These are phyloP conservation scores for Coreius guichenoti DNA, from an alignment of 2,797 vertebrate species.

Conservation along the genomic window DNA sequence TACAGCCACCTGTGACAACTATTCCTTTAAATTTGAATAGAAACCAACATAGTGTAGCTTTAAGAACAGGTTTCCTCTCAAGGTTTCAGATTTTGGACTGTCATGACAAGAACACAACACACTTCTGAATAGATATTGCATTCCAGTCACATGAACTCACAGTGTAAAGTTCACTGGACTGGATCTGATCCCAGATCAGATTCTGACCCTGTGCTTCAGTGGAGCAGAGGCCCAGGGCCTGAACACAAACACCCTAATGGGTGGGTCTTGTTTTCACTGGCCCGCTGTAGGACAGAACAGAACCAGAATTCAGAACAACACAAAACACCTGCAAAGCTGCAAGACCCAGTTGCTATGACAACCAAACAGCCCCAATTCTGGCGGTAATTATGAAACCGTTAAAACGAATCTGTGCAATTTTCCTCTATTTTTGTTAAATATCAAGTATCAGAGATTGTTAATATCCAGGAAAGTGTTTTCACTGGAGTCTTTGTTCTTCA, in stretches of 20 bases:
- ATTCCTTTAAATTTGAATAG: too few relatives aligned
- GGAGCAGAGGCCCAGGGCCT: constrained; percentile 8
- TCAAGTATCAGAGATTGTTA: constrained; percentile 22
- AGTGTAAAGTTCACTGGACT: constrained; percentile 21
- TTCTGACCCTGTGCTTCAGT: background rate
- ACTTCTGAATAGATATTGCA: background rate
- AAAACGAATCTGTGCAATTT: constrained; percentile 27
- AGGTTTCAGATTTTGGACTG: background rate
- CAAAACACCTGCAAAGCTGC: constrained; percentile 36
- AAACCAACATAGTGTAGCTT: too few relatives aligned
- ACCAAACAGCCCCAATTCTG: background rate
- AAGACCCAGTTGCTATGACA: constrained; percentile 10
- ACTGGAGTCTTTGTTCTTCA: constrained; percentile 27
- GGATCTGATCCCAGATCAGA: constrained; percentile 34
- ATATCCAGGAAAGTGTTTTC: constrained; percentile 24
- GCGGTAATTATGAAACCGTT: background rate
- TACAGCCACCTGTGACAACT: too few relatives aligned
- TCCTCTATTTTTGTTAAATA: constrained; percentile 9
- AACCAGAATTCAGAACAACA: constrained; percentile 8
- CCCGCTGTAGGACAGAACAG: background rate
- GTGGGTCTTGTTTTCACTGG: constrained; percentile 50
- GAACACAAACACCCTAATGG: constrained; percentile 46
- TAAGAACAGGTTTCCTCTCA: too few relatives aligned
- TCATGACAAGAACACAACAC: background rate
- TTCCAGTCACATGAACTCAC: constrained; percentile 15